These are phyloP conservation scores for Crotalus helleri DNA, from an alignment of 2,113 vertebrate genomes.

Conservation along the genomic window DNA sequence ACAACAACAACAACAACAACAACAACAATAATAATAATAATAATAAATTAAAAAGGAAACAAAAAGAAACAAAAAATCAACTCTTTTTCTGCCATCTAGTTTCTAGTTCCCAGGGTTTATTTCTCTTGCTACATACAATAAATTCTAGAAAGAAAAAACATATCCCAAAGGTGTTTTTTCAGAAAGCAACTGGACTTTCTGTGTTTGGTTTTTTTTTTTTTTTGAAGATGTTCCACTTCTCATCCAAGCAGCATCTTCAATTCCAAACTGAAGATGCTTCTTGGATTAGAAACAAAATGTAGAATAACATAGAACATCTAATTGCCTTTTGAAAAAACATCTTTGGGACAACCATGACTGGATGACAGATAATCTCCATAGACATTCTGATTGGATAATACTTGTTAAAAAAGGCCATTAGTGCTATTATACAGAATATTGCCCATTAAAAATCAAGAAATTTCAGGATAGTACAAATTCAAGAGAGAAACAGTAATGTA, in stretches of 20 bases:
- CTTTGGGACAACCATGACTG: too few relatives aligned
- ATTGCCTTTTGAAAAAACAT: too few relatives aligned
- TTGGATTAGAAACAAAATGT: neutral
- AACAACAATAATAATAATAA: neutral
- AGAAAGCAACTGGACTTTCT: neutral
- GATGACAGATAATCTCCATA: too few relatives aligned
- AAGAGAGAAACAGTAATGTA: neutral
- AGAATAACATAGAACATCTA: too few relatives aligned
- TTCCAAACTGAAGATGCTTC: neutral
- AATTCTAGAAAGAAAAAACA: neutral
- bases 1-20: neutral
- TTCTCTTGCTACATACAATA: constrained; percentile 19
- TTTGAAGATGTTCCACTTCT: neutral
- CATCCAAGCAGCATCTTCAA: neutral
- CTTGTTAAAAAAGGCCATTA: constrained; percentile 27
- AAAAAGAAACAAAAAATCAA: neutral
- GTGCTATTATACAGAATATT: neutral
- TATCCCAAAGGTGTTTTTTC: neutral
- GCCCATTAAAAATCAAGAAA: neutral
- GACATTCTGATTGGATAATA: constrained; percentile 1
- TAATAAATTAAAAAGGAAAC: neutral
- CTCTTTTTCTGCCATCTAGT: neutral
- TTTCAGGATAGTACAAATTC: neutral
- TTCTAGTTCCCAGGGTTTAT: constrained; percentile 33
- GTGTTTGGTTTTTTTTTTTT: neutral